Base-by-base conservation (phyloP, 2,113 vertebrate species). In the Eulacestoma nigropectus region DNA sequence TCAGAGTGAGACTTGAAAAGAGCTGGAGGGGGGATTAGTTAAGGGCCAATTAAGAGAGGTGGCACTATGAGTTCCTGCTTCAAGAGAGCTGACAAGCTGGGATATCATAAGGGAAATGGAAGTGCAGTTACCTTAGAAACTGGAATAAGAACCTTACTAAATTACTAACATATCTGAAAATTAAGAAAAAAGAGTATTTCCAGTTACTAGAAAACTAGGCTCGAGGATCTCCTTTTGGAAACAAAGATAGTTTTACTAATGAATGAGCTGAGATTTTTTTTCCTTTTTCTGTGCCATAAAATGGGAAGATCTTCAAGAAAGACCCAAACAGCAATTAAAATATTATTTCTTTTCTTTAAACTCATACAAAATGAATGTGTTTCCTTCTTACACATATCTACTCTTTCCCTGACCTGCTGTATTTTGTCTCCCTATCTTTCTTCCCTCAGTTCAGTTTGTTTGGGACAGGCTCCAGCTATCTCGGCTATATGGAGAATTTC, bases 201-300 rank as follows among this genome's bases (percentile, higher is more conserved):
- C 98, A 87, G 96, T 98, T 47, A 98, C 98, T 93, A 98, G 98
- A 95, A 98, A 99, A 68, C 98, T 98, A 97, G 98, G 98, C 92
- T 95, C 98, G 95, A 98, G 97, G 69, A 97, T 98, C 69, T 98
- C 96, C 98, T 62, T 98, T 98, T 86, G 20, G 98, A 99, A 92
- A 97, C 98, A 16, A 98, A 99, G 93, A 98, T 97, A 67, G 25
- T 98, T 95, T 96, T 98, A 96, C 92, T 98, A 16, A 94, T 98
- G 62, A 97, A 97, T 4, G 96, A 99, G 57, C 97, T 97, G n/a
- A n/a, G n/a, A n/a, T n/a, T n/a, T n/a, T 98, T 2, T 97, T 97
- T 97, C 96, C 98, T 72, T 98, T 98, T 92, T 97, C 97, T 99
- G 98, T 60, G 97, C 98, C 26, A 98, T 98, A 92, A 98, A 98